Base-by-base conservation (phyloP, 1,140 invertebrate species). In the Brachionus sp. region DNA sequence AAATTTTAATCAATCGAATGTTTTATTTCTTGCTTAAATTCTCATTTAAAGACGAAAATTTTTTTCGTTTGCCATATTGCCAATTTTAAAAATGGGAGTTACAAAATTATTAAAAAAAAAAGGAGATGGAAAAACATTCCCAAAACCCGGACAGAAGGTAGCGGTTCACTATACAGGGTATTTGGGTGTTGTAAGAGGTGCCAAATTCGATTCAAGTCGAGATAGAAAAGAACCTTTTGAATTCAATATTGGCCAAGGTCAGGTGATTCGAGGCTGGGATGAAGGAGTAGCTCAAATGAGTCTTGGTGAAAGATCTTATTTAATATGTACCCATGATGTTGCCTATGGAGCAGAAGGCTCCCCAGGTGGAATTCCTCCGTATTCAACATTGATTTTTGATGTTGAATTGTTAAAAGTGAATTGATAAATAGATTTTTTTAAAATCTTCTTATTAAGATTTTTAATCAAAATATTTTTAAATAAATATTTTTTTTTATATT, bases 371-470 rank as follows among this genome's bases (percentile, higher is more conserved):
- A 62, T 83, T 19, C 82, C 82, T 29, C 57, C 78, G 78, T 92
- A 93, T 87, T 91, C 93, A 53, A 92, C 92, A 16, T 88, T 95
- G 5, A 92, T 92, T 85, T 95, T 95, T 90, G 93, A 94, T 89
- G 93, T 95, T 12, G 93, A 95, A 89, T 89, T 95, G 66, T 88
- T 94, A 0, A 93, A 94, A 87, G 93, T 95, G 86, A 93, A 94
- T n/a, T 78, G 53, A 53, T 23, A 35, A 10, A 29, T 19, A 57
- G 29, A 29, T 29, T 29, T 29, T 29, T 3, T 29, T 29, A 2
- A 29, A 29, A 29, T 29, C 29, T 29, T 29, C 29, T 29, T 29
- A 29, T 29, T 29, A 29, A 29, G 1, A 1, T 29, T 29, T 29
- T 29, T 2, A 29, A 29, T 2, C 1, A 2, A 29, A 29, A 2